Percentiles rank a stretch among this genome's conserved stretches.
Evolutionary conservation across 2,113 vertebrate genomes (phyloP).

Genomic region (Mormoops blainvillei): DNA sequence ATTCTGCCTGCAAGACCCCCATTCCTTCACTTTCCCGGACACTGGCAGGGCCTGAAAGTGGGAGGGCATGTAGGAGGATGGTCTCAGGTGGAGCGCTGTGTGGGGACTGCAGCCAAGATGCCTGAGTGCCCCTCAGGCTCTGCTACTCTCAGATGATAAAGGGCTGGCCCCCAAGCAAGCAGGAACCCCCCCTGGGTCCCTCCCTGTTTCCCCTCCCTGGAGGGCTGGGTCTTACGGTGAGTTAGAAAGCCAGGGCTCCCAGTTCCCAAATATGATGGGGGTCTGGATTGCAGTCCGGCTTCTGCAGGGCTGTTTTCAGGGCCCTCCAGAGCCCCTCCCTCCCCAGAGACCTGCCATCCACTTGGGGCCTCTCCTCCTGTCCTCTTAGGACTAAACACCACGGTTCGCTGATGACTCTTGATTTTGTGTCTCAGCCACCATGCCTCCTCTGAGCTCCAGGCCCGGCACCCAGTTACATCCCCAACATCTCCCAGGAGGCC

Average conservation of each 20-base stretch:
- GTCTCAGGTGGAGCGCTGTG: accelerated
- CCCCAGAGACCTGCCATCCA: background rate
- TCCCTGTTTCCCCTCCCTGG: background rate
- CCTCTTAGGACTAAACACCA: background rate
- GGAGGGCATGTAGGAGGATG: background rate
- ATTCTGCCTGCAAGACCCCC: background rate
- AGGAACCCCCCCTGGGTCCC: background rate
- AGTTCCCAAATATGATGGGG: background rate
- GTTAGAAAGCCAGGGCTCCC: background rate
- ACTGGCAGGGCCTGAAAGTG: background rate
- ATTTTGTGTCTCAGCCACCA: accelerated
- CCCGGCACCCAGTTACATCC: background rate
- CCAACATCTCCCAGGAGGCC: background rate
- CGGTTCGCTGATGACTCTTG: background rate
- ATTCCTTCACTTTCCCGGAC: background rate
- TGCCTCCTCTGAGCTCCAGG: background rate
- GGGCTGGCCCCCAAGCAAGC: background rate
- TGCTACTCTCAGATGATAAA: accelerated
- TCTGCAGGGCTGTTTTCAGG: background rate
- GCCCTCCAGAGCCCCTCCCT: background rate
- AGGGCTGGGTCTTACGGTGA: background rate
- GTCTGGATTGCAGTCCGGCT: background rate
- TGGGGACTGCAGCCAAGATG: background rate
- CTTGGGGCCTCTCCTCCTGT: background rate
- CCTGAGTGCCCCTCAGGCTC: accelerated